A percentile compares a stretch with the other conserved stretches of the same genome.
Evolutionary conservation across 2,888 invertebrate species (phyloP).

Genomic region (Tinea trinotella): DNA sequence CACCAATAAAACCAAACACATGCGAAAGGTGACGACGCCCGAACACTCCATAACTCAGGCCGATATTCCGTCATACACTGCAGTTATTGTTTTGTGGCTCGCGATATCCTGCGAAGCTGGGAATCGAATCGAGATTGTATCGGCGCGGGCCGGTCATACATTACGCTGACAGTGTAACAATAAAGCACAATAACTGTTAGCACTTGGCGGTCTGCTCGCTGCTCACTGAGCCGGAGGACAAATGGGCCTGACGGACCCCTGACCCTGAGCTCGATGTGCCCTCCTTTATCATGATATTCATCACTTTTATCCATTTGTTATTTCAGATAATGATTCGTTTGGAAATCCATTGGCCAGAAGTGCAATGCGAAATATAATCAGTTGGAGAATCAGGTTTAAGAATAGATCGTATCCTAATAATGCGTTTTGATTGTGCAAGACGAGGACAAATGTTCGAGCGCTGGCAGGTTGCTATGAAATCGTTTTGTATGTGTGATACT

Average conservation of each 20-base stretch:
- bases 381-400: too few relatives aligned
- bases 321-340: slow-evolving; percentile 18
- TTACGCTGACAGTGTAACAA: slow-evolving; percentile 58
- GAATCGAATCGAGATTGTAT: slow-evolving; percentile 42
- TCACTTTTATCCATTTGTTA: slow-evolving; percentile 27
- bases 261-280: slow-evolving; percentile 33
- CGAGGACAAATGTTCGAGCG: slow-evolving; percentile 9
- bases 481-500: slow-evolving; percentile 30
- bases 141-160: slow-evolving; percentile 44
- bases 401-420: too few relatives aligned
- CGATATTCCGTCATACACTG: slow-evolving; percentile 38
- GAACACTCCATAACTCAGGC: slow-evolving; percentile 41
- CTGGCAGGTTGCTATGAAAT: slow-evolving; percentile 37
- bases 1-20: slow-evolving; percentile 54
- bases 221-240: slow-evolving; percentile 37
- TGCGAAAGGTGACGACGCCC: slow-evolving; percentile 25
- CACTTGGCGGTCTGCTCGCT: slow-evolving; percentile 29
- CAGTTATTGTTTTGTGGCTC: slow-evolving; percentile 41
- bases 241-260: slow-evolving; percentile 49
- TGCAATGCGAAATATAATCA: too few relatives aligned
- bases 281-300: slow-evolving; percentile 30
- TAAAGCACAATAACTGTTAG: slow-evolving; percentile 56
- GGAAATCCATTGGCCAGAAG: too few relatives aligned
- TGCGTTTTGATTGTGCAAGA: neutral
- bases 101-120: slow-evolving; percentile 39